phyloP scores from a whole-genome alignment of 2,113 vertebrate species.

The Parus major region DNA sequence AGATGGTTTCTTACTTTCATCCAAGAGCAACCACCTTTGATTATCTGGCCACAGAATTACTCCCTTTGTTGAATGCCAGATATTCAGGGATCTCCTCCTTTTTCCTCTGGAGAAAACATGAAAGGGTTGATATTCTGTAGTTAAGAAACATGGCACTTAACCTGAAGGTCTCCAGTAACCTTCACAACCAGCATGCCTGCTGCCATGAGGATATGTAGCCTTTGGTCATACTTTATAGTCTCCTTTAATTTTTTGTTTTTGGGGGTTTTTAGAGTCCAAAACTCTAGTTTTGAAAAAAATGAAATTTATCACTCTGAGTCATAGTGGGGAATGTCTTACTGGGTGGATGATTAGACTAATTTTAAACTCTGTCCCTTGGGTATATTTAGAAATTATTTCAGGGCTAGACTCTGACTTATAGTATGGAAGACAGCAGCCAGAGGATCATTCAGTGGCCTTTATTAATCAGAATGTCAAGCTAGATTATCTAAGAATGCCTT shows the following conservation, averaged over 20 bases:
- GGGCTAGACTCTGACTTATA: not conserved
- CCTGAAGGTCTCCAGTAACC: not conserved
- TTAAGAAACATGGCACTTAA: not conserved
- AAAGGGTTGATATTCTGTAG: not conserved
- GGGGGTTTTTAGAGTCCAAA: not conserved
- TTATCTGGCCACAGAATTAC: not conserved
- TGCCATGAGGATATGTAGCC: not conserved
- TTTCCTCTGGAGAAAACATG: not conserved
- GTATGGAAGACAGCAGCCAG: not conserved
- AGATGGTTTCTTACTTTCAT: not conserved
- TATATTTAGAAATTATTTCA: slow-evolving; percentile 8
- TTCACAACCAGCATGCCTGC: not conserved
- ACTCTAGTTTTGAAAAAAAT: not conserved
- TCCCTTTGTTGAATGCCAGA: not conserved
- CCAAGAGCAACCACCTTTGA: not conserved
- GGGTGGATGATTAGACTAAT: not conserved
- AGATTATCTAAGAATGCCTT: not conserved
- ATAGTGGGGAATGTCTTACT: not conserved
- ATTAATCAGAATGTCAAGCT: not conserved
- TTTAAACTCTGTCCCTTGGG: not conserved
- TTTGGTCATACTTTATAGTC: not conserved
- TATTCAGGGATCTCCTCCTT: not conserved
- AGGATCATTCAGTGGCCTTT: not conserved
- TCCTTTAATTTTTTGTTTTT: not conserved
- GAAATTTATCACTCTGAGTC: not conserved